Evolutionary conservation across 1,140 invertebrate species (phyloP).

Genomic region (Formica selysi): DNA sequence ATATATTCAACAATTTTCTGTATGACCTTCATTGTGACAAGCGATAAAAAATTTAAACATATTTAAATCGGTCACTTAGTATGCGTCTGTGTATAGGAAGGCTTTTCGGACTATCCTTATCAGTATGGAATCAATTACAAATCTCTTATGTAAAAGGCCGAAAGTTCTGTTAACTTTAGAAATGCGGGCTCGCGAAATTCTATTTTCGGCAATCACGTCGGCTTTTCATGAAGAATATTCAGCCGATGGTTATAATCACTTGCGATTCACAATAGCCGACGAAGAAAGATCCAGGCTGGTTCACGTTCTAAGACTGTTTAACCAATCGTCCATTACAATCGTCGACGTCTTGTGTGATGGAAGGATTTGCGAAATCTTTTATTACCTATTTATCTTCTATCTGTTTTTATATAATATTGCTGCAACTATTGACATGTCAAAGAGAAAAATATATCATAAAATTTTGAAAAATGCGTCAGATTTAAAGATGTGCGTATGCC

Average conservation of each 20-base stretch:
- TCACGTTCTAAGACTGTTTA: conserved; percentile 74
- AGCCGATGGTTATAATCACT: conserved; percentile 16
- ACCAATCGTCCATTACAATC: conserved; percentile 67
- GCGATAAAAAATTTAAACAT: conserved; percentile 35
- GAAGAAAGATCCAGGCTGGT: conserved; percentile 31
- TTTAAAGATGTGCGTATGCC: neutral
- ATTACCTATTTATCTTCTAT: conserved; percentile 39
- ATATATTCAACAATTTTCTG: neutral
- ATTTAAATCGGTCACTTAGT: conserved; percentile 20
- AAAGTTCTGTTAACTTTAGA: conserved; percentile 43
- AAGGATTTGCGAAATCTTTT: conserved; percentile 71
- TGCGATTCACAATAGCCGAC: conserved; percentile 55
- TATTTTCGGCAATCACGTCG: conserved; percentile 34
- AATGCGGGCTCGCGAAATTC: conserved; percentile 18
- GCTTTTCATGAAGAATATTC: conserved; percentile 23
- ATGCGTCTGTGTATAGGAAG: neutral
- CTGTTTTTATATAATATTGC: conserved; percentile 27
- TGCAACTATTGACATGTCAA: conserved; percentile 25
- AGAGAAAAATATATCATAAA: neutral
- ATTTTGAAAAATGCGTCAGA: neutral
- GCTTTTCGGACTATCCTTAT: conserved; percentile 15
- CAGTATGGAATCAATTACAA: conserved; percentile 9
- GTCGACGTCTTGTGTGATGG: conserved; percentile 20
- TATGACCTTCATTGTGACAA: neutral
- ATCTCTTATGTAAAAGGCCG: conserved; percentile 11